Evolutionary conservation across 2,797 vertebrate species (phyloP).

Genomic region (Sciurus carolinensis): DNA sequence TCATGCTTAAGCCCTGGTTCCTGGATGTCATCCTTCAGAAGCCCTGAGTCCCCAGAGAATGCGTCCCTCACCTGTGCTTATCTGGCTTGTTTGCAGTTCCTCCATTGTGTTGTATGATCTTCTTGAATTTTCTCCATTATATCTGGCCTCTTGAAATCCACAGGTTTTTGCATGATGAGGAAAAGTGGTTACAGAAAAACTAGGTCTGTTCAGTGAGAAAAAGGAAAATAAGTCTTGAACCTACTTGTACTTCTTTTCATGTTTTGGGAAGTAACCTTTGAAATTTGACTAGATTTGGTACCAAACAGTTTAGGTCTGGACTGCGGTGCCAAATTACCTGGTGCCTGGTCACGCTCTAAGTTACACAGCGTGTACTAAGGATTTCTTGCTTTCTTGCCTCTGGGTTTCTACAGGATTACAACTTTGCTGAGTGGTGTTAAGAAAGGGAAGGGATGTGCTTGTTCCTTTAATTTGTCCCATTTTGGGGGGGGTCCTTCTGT

Average conservation of each 20-base stretch:
- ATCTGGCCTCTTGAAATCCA: conserved; percentile 30
- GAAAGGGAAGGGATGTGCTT: neutral
- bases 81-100: neutral
- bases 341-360: neutral
- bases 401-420: neutral
- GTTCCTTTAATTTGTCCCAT: neutral
- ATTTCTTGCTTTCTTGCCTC: neutral
- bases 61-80: neutral
- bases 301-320: neutral
- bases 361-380: neutral
- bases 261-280: neutral
- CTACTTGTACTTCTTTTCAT: neutral
- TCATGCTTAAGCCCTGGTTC: neutral
- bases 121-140: conserved; percentile 54
- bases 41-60: neutral
- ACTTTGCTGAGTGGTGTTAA: neutral
- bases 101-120: neutral
- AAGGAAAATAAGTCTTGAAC: neutral
- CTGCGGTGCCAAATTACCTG: neutral
- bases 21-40: neutral
- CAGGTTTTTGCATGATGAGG: neutral
- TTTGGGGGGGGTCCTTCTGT: neutral
- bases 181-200: conserved; percentile 17
- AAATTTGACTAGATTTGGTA: neutral
- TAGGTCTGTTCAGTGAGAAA: conserved; percentile 20